These are phyloP conservation scores for Lymantria monacha DNA, from an alignment of 2,888 invertebrate species.

Conservation along the genomic window DNA sequence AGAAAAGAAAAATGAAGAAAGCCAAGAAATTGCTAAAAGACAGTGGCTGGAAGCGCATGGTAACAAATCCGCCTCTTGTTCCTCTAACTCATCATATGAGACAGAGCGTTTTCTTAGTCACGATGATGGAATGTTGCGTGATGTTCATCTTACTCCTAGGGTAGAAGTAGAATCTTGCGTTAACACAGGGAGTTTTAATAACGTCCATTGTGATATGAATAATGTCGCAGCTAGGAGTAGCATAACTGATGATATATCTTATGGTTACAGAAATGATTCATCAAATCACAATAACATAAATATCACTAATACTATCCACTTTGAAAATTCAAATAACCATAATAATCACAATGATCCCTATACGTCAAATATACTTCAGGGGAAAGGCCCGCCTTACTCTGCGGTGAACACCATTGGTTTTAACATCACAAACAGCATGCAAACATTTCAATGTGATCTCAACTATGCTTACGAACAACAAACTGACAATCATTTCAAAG, in stretches of 20 bases:
- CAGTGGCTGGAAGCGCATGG: constrained; percentile 73
- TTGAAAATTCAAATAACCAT: constrained; percentile 68
- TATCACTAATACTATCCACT: constrained; percentile 58
- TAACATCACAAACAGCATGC: constrained; percentile 61
- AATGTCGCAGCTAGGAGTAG: constrained; percentile 38
- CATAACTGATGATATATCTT: constrained; percentile 46
- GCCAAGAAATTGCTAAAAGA: constrained; percentile 67
- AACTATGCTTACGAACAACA: constrained; percentile 70
- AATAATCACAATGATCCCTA: constrained; percentile 69
- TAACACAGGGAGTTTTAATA: constrained; percentile 85
- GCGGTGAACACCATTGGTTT: constrained; percentile 54
- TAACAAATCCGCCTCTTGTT: constrained; percentile 54
- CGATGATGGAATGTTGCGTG: constrained; percentile 74
- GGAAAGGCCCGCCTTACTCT: constrained; percentile 67
- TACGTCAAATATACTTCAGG: constrained; percentile 67
- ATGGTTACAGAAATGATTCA: constrained; percentile 66
- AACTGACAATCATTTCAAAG: constrained; percentile 58
- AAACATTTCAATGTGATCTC: constrained; percentile 73
- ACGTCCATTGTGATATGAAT: constrained; percentile 85
- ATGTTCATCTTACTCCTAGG: constrained; percentile 78
- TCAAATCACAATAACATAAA: constrained; percentile 68
- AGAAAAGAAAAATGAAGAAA: constrained; percentile 90
- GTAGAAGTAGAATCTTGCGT: constrained; percentile 85
- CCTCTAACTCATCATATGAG: constrained; percentile 62
- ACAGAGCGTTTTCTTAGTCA: constrained; percentile 59